A percentile compares a stretch with the other conserved stretches of the same genome.
phyloP scores from a whole-genome alignment of 2,113 vertebrate species.

The Campylomormyrus tamandua region DNA sequence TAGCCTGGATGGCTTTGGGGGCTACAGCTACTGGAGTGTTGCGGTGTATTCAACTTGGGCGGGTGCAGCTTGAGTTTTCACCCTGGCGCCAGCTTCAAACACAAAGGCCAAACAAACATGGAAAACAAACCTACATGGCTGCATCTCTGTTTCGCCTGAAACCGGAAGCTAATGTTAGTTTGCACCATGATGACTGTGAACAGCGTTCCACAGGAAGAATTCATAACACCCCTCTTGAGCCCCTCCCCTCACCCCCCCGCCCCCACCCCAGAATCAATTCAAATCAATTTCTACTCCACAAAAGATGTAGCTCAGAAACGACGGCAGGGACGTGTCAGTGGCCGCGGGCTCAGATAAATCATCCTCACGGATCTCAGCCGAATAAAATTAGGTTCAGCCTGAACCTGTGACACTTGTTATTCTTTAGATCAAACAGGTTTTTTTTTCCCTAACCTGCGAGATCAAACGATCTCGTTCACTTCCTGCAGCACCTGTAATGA shows the following conservation, averaged over 20 bases:
- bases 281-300: conserved; percentile 14
- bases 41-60: neutral
- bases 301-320: neutral
- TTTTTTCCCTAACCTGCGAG: neutral
- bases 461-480: conserved; percentile 15
- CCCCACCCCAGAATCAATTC: conserved; percentile 12
- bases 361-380: neutral
- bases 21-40: too few species aligned
- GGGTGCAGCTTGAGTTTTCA: neutral
- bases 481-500: neutral
- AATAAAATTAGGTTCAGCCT: conserved; percentile 6
- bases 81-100: neutral
- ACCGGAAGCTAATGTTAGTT: neutral
- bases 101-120: neutral
- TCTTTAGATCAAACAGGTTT: neutral
- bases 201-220: neutral
- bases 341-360: conserved; percentile 10
- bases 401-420: conserved; percentile 23
- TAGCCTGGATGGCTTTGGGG: too few species aligned
- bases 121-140: neutral
- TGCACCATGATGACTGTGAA: neutral
- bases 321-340: neutral
- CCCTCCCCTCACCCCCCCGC: too few species aligned
- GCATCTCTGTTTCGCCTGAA: neutral
- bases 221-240: neutral